A percentile compares a stretch with the other conserved stretches of the same genome.
Evolutionary conservation across 2,113 vertebrate species (phyloP).

Genomic region (Chloropsis hardwickii): DNA sequence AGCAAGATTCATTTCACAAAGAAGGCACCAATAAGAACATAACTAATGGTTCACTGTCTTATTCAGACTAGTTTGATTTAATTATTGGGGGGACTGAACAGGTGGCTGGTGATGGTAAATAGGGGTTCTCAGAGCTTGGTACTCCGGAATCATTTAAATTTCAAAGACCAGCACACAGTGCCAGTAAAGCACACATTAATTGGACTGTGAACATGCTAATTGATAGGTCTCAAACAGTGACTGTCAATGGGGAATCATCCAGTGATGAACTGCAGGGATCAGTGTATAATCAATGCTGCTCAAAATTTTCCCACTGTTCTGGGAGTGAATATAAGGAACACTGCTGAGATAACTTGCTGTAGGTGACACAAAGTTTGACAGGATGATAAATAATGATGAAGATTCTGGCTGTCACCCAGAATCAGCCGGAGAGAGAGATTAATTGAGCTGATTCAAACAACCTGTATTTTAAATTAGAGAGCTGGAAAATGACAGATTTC

Average conservation of each 20-base stretch:
- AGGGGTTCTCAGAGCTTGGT: background rate
- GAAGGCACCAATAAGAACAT: background rate
- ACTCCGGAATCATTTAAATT: background rate
- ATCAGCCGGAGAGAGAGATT: background rate
- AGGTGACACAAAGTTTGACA: background rate
- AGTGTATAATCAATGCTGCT: background rate
- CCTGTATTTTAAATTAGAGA: background rate
- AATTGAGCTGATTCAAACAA: background rate
- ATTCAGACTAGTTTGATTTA: background rate
- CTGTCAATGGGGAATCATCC: background rate
- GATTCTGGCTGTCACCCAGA: background rate
- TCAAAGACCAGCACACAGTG: background rate
- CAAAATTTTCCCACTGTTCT: background rate
- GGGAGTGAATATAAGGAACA: background rate
- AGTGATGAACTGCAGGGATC: background rate
- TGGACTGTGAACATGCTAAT: background rate
- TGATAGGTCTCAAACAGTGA: background rate
- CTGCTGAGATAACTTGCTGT: background rate
- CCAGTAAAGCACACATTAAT: background rate
- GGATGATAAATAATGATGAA: slow-evolving; percentile 2
- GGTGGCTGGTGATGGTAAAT: background rate
- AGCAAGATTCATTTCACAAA: background rate
- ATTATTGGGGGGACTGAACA: background rate
- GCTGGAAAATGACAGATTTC: background rate
- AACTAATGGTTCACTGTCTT: background rate